phyloP scores from a whole-genome alignment of 2,888 invertebrate species.

The Bembecia ichneumoniformis region DNA sequence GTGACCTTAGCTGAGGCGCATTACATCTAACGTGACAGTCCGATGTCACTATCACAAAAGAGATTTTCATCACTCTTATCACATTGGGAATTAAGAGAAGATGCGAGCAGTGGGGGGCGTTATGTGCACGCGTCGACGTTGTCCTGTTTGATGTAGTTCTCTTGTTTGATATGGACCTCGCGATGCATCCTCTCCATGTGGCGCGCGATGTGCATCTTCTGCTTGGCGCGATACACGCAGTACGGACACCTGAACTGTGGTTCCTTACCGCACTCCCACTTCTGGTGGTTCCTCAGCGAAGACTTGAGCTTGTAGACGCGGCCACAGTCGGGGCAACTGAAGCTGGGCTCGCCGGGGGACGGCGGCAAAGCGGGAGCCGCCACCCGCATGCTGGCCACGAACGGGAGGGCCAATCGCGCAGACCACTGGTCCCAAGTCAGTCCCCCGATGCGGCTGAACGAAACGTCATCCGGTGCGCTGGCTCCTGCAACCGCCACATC shows the following conservation, averaged over 20 bases:
- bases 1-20: constrained; percentile 36
- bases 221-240: constrained; percentile 87
- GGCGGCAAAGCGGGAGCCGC: constrained; percentile 35
- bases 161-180: constrained; percentile 71
- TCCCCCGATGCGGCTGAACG: constrained; percentile 79
- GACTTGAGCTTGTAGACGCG: constrained; percentile 90
- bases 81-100: constrained; percentile 35
- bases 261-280: constrained; percentile 90
- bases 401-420: constrained; percentile 80
- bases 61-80: constrained; percentile 65
- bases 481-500: constrained; percentile 42
- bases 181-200: constrained; percentile 89
- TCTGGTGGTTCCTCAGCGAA: constrained; percentile 85
- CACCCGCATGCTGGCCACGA: constrained; percentile 74
- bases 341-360: constrained; percentile 69
- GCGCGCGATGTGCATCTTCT: constrained; percentile 87
- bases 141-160: constrained; percentile 63
- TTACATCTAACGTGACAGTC: constrained; percentile 64
- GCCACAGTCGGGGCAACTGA: constrained; percentile 86
- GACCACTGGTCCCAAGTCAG: constrained; percentile 83
- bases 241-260: constrained; percentile 87
- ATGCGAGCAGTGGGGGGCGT: constrained; percentile 8
- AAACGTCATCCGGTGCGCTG: constrained; percentile 73
- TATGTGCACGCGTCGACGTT: constrained; percentile 69
- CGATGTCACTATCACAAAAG: constrained; percentile 66